Percentiles rank a stretch among this genome's conserved stretches.
phyloP scores from a whole-genome alignment of 2,888 invertebrate species.

The Nasonovia ribisnigri region DNA sequence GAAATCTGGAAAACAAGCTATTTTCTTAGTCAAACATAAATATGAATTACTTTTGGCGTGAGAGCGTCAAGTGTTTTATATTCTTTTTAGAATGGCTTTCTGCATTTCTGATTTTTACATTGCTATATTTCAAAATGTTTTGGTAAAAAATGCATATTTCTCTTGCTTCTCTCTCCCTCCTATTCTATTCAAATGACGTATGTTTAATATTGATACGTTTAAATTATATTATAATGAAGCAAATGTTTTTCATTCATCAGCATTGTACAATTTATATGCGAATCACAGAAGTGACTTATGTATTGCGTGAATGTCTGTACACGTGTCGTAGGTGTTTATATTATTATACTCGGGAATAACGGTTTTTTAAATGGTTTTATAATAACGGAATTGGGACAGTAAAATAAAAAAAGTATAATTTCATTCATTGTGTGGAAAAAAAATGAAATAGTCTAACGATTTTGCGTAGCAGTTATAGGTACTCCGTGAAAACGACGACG shows the following conservation, averaged over 20 bases:
- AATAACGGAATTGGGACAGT: background rate
- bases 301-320: background rate
- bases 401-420: background rate
- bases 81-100: slow-evolving; percentile 8
- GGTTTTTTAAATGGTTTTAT: background rate
- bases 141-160: background rate
- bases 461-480: background rate
- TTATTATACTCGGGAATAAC: background rate
- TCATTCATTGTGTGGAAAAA: background rate
- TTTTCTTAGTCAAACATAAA: slow-evolving; percentile 47
- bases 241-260: background rate
- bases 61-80: slow-evolving; percentile 39
- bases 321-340: background rate
- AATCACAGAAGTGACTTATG: background rate
- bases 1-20: slow-evolving; percentile 22
- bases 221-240: background rate
- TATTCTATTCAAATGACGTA: background rate
- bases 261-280: background rate
- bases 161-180: background rate
- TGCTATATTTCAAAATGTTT: background rate
- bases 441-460: background rate
- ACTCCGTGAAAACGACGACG: background rate
- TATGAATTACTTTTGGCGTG: slow-evolving; percentile 49
- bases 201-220: background rate
- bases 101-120: slow-evolving; percentile 8